phyloP scores from a whole-genome alignment of 1,140 invertebrate species.

The Drosophila sturtevanti region DNA sequence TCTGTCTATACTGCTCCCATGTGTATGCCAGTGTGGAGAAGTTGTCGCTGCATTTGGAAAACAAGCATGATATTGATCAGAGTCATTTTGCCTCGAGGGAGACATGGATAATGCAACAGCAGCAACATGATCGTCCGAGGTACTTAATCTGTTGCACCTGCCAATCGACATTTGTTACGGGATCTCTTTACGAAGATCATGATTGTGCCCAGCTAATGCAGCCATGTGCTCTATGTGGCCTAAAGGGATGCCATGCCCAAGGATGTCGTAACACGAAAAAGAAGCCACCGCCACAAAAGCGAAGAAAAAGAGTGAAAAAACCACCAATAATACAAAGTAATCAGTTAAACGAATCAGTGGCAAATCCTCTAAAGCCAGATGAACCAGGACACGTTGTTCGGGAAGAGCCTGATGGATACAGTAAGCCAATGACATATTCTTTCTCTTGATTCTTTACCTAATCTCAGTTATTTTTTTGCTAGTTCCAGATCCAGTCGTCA shows the following conservation, averaged over 20 bases:
- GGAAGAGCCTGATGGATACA: constrained; percentile 26
- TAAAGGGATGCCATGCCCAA: constrained; percentile 57
- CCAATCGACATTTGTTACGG: constrained; percentile 88
- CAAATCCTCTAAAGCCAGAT: neutral
- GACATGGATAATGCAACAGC: constrained; percentile 84
- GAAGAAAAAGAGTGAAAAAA: constrained; percentile 15
- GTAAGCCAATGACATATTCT: constrained; percentile 21
- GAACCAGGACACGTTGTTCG: constrained; percentile 11
- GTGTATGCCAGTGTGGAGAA: constrained; percentile 91
- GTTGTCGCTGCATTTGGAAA: constrained; percentile 88
- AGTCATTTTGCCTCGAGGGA: constrained; percentile 84
- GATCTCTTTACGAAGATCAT: constrained; percentile 89
- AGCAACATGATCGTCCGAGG: constrained; percentile 82
- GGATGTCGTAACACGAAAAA: constrained; percentile 62
- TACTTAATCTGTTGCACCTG: constrained; percentile 91
- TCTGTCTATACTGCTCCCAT: constrained; percentile 90
- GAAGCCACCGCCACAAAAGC: constrained; percentile 10
- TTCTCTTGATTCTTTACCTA: neutral
- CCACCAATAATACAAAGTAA: neutral
- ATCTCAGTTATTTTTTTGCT: neutral
- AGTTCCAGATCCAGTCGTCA: constrained; percentile 52
- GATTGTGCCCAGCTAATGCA: constrained; percentile 84
- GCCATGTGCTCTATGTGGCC: constrained; percentile 65
- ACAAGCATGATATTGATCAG: constrained; percentile 89
- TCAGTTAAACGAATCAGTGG: neutral